Conservation (phyloP, 2,113 vertebrate genomes). For the Corythoichthys haematopterus region DNA sequence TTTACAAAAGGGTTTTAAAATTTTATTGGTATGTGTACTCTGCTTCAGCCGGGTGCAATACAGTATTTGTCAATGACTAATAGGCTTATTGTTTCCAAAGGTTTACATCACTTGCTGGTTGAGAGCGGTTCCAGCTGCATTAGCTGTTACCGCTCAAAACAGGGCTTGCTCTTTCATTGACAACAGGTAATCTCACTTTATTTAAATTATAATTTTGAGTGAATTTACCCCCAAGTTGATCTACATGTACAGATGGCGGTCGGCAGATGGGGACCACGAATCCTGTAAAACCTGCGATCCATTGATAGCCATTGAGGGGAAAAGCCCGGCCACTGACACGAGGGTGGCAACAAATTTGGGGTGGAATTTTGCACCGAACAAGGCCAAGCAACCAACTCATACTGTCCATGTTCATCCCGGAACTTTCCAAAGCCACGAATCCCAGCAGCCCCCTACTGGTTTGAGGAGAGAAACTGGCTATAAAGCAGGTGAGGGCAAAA, state of each 20-base stretch:
- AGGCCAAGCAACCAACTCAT: not conserved
- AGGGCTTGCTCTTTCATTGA: slow-evolving; percentile 60
- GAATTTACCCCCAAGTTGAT: not conserved
- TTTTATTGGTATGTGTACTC: not conserved
- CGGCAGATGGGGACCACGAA: slow-evolving; percentile 57
- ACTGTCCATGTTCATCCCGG: slow-evolving; percentile 14
- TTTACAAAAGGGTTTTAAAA: not conserved
- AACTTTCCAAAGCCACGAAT: not conserved
- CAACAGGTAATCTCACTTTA: slow-evolving; percentile 36
- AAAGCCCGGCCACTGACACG: not conserved
- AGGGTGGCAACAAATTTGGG: not conserved
- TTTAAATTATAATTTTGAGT: not conserved
- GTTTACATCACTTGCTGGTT: slow-evolving; percentile 59
- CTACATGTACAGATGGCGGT: slow-evolving; percentile 57
- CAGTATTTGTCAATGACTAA: not conserved
- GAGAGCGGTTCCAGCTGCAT: slow-evolving; percentile 39
- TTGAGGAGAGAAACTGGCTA: slow-evolving; percentile 19
- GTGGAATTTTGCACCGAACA: not conserved
- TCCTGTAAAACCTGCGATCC: slow-evolving; percentile 51
- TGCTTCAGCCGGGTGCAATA: not conserved
- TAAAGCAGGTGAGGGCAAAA: slow-evolving; percentile 18
- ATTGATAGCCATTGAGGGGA: not conserved
- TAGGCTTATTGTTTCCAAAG: slow-evolving; percentile 21
- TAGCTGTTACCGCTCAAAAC: slow-evolving; percentile 28
- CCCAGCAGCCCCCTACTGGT: not conserved